Conservation (phyloP, 2,888 invertebrate species). For the Ethmia dodecea region DNA sequence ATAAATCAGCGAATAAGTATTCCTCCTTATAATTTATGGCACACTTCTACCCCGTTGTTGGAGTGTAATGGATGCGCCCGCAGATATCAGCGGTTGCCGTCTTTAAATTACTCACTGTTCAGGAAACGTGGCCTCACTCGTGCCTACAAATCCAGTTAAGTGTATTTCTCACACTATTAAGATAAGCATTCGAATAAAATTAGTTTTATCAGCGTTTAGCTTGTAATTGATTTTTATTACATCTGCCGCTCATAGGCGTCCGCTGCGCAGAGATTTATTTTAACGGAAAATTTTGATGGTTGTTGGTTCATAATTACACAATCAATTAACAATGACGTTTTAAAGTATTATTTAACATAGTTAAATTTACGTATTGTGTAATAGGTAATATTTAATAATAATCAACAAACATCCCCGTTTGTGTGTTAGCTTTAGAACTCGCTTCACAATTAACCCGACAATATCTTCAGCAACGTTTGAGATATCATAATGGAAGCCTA, state of each 20-base stretch:
- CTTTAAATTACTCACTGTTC: conserved; percentile 48
- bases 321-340: too few species aligned
- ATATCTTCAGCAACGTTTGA: too few species aligned
- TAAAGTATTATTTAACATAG: too few species aligned
- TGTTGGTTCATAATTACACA: too few species aligned
- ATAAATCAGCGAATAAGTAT: conserved; percentile 70
- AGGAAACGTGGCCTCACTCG: conserved; percentile 60
- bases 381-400: too few species aligned
- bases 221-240: conserved; percentile 64
- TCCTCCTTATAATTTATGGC: conserved; percentile 63
- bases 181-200: conserved; percentile 62
- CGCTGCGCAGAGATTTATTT: conserved; percentile 7
- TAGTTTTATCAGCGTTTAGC: conserved; percentile 37
- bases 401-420: too few species aligned
- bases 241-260: conserved; percentile 23
- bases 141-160: conserved; percentile 64
- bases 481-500: too few species aligned
- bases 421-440: too few species aligned
- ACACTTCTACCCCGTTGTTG: conserved; percentile 57
- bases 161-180: conserved; percentile 63
- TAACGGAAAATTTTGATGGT: not conserved
- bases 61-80: conserved; percentile 66
- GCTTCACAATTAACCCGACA: too few species aligned
- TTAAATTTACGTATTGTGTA: too few species aligned
- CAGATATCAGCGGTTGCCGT: conserved; percentile 66